These are phyloP conservation scores for Hipposideros armiger DNA, from an alignment of 2,113 vertebrate genomes.

Conservation along the genomic window DNA sequence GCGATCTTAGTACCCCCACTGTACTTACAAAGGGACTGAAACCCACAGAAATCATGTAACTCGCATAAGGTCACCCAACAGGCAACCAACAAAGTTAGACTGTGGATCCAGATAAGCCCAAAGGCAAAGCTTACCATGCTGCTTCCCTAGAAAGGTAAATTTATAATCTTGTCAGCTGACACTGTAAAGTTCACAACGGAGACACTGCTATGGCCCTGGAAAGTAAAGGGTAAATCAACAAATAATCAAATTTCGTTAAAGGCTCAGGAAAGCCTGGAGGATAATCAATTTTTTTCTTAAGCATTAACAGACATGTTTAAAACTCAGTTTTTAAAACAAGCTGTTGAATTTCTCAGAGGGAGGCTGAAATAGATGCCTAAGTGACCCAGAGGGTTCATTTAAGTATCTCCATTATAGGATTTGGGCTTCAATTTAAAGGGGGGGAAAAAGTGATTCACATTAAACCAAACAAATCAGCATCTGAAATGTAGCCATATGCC, in stretches of 20 bases:
- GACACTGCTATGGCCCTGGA: background rate
- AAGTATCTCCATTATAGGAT: conserved; percentile 78
- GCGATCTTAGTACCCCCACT: background rate
- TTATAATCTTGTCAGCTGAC: background rate
- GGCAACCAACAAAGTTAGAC: background rate
- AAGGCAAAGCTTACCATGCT: background rate
- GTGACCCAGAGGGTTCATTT: conserved; percentile 75
- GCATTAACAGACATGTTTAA: conserved; percentile 74
- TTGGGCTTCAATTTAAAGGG: conserved; percentile 62
- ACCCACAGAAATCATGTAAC: background rate
- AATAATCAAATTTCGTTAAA: conserved; percentile 68
- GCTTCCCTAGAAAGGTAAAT: conserved; percentile 15
- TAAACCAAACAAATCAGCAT: conserved; percentile 75
- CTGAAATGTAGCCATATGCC: conserved; percentile 62
- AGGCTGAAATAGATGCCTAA: conserved; percentile 71
- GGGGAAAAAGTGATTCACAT: conserved; percentile 53
- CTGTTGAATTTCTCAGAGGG: conserved; percentile 71
- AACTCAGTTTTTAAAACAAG: conserved; percentile 76
- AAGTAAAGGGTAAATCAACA: conserved; percentile 73
- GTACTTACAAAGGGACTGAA: background rate
- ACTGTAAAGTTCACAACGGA: conserved; percentile 23
- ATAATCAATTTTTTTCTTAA: conserved; percentile 76
- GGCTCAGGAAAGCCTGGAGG: conserved; percentile 59
- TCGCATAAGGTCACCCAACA: background rate
- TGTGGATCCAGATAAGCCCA: background rate